Conservation (phyloP, 2,113 vertebrate species). For the Myiozetetes cayanensis region DNA sequence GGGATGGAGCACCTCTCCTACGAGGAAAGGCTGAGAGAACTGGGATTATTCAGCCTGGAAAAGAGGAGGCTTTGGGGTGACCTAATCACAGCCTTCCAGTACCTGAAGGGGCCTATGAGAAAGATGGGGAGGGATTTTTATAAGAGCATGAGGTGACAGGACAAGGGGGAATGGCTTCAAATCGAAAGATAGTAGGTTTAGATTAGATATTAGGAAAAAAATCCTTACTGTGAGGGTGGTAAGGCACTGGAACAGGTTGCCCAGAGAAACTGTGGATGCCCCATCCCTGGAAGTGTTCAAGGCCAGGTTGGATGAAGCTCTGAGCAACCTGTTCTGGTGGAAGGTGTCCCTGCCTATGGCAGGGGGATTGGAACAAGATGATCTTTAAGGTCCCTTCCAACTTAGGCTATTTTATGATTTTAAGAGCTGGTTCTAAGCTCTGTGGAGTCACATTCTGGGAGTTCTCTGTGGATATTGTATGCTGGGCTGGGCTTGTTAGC, state of each 20-base stretch:
- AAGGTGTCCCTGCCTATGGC: neutral
- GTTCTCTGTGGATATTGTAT: neutral
- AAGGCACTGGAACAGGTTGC: neutral
- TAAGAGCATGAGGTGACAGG: neutral
- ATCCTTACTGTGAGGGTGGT: neutral
- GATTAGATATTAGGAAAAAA: neutral
- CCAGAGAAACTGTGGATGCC: fast-evolving
- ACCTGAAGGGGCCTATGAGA: neutral
- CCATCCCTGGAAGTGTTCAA: neutral
- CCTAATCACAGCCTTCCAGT: too few relatives aligned
- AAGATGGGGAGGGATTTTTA: neutral
- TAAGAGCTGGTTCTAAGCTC: neutral
- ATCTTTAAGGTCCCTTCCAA: neutral
- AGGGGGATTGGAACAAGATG: fast-evolving
- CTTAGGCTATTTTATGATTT: neutral
- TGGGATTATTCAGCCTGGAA: neutral
- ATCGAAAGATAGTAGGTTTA: neutral
- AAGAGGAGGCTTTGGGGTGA: neutral
- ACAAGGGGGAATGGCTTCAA: neutral
- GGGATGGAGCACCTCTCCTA: neutral
- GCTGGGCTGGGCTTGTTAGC: neutral
- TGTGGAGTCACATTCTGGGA: neutral
- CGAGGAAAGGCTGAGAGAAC: neutral
- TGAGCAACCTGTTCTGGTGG: neutral
- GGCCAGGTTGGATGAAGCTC: neutral